Percentiles rank a stretch among this genome's conserved stretches.
These are phyloP conservation scores for Crotalus viridis DNA, from an alignment of 2,113 vertebrate genomes.

Conservation along the genomic window DNA sequence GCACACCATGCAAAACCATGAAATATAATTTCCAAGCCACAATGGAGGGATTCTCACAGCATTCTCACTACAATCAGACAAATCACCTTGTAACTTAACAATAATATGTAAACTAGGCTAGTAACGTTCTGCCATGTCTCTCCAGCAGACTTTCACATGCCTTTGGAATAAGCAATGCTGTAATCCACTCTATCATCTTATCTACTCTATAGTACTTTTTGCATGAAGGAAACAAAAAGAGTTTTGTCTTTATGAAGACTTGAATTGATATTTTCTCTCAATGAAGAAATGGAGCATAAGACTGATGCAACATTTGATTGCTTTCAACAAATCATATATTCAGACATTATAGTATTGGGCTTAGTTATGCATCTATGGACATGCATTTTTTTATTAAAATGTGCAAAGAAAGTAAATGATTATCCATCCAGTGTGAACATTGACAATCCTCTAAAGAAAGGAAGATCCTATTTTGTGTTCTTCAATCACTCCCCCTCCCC, in stretches of 20 bases:
- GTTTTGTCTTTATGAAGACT: background rate
- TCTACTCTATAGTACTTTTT: background rate
- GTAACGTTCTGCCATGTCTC: background rate
- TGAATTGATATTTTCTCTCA: background rate
- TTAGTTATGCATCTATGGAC: background rate
- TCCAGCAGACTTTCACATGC: background rate
- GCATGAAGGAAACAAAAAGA: background rate
- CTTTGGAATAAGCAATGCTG: background rate
- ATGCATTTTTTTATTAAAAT: background rate
- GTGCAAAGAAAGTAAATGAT: background rate
- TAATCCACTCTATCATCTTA: background rate
- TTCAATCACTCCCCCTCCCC: background rate
- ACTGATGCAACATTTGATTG: background rate
- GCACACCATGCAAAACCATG: background rate
- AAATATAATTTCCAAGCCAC: background rate
- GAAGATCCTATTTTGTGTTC: background rate
- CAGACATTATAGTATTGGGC: background rate
- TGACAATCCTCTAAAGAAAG: background rate
- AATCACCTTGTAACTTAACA: background rate
- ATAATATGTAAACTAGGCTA: background rate
- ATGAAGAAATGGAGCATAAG: background rate
- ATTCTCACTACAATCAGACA: background rate
- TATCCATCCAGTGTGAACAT: background rate
- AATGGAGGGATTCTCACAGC: background rate
- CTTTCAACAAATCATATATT: background rate